Base-by-base conservation (phyloP, 1,140 invertebrate genomes). In the Samia ricini region DNA sequence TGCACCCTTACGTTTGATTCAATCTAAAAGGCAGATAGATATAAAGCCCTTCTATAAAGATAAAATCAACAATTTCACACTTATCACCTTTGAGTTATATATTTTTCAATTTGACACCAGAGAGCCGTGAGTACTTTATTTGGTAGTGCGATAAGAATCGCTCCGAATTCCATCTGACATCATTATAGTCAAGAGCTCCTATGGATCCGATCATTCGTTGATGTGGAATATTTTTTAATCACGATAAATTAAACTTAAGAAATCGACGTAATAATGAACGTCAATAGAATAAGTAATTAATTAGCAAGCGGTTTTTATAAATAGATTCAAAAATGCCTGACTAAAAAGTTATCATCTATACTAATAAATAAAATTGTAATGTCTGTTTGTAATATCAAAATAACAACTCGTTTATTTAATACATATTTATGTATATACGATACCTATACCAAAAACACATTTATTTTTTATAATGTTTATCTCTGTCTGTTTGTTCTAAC, bases 31-130 rank as follows among this genome's bases (percentile, higher is more conserved):
- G 29, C 58, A 64, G 56, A 62, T 59, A 71, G 67, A 76, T 72
- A n/a, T n/a, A 3, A 26, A 15, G 12, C 33, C 33, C 33, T 8
- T n/a, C n/a, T 42, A 42, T 15, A 15, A 22, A 74, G 85, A 88
- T 88, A 84, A 63, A 42, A 85, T 87, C 85, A 70, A 67, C 73
- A 81, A 88, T 88, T 88, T 86, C 79, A 88, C 85, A 87, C 83
- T 85, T 76, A 64, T 67, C 71, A 62, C 73, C 71, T 66, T 54
- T 42, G 33, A 42, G 33, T 15, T 42, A 15, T 42, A 42, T 42
- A 64, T 80, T 72, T 72, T 73, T 62, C 65, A 66, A 67, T 72
- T 75, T 72, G 69, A 70, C 69, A 74, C 64, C 29, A 56, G 71
- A 73, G 69, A 65, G 33, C n/a, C 33, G 4, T 42, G 33, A 42